Conservation (phyloP, 2,888 invertebrate genomes). For the Mesopsocus fuscifrons region DNA sequence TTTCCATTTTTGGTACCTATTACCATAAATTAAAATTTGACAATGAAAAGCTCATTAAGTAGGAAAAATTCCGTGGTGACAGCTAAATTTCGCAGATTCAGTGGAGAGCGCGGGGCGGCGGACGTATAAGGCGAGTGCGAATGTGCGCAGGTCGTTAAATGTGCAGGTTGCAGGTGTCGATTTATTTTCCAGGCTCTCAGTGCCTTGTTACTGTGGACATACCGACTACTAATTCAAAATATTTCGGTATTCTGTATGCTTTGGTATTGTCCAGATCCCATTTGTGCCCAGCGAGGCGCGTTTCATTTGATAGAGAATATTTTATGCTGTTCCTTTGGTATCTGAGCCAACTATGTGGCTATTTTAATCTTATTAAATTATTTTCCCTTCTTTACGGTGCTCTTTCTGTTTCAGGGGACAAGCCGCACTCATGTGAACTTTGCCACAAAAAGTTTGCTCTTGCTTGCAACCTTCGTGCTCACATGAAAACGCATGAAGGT, state of each 20-base stretch:
- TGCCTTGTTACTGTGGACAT: too few species aligned
- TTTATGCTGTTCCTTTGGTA: too few species aligned
- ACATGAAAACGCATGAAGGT: slow-evolving; percentile 57
- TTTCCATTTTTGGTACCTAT: not conserved
- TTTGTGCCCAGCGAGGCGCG: too few species aligned
- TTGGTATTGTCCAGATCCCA: too few species aligned
- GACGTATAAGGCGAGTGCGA: not conserved
- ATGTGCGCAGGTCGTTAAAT: not conserved
- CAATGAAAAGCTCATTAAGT: not conserved
- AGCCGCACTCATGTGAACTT: slow-evolving; percentile 47
- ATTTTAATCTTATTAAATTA: too few species aligned
- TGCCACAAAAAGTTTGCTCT: slow-evolving; percentile 53
- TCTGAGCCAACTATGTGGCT: too few species aligned
- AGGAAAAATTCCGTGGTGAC: not conserved
- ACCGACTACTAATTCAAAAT: too few species aligned
- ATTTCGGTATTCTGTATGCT: too few species aligned
- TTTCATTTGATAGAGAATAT: too few species aligned
- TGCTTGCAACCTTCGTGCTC: slow-evolving; percentile 50
- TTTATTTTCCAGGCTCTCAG: too few species aligned
- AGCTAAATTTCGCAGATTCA: not conserved
- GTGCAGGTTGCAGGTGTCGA: not conserved
- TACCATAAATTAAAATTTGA: not conserved
- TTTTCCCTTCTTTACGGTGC: too few species aligned
- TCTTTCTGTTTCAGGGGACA: slow-evolving; percentile 38
- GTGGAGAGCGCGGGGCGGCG: not conserved